Conservation (phyloP, 1,140 invertebrate genomes). For the Tribolium madens region DNA sequence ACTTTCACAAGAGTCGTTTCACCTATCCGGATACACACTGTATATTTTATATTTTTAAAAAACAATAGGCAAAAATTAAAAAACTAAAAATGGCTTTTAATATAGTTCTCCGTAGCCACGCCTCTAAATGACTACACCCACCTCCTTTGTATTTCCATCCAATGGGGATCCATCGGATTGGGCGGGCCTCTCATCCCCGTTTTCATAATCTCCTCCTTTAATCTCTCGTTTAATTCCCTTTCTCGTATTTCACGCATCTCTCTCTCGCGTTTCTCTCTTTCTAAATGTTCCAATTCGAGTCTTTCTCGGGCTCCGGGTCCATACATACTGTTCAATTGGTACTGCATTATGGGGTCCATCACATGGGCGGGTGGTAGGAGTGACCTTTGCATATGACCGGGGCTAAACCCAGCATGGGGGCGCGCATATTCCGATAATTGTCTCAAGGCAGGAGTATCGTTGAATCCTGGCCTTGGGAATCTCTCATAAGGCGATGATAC, state of each 20-base stretch:
- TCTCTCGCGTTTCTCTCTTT: slow-evolving; percentile 85
- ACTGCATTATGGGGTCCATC: slow-evolving; percentile 82
- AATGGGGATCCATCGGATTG: slow-evolving; percentile 85
- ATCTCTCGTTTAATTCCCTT: slow-evolving; percentile 83
- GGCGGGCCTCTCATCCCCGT: slow-evolving; percentile 68
- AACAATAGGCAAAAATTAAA: too few relatives aligned
- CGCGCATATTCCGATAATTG: slow-evolving; percentile 91
- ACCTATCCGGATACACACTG: too few relatives aligned
- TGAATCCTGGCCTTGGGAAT: slow-evolving; percentile 76
- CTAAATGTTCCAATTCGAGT: slow-evolving; percentile 84
- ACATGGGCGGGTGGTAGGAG: slow-evolving; percentile 73
- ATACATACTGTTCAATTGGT: slow-evolving; percentile 78
- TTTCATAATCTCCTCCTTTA: slow-evolving; percentile 88
- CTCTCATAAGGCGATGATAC: slow-evolving; percentile 84
- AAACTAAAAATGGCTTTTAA: too few relatives aligned
- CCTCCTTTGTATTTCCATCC: slow-evolving; percentile 77
- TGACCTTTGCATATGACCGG: slow-evolving; percentile 65
- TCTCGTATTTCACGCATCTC: slow-evolving; percentile 89
- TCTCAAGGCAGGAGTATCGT: slow-evolving; percentile 91
- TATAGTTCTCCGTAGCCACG: too few relatives aligned
- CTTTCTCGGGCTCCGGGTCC: slow-evolving; percentile 81
- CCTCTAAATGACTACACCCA: not conserved
- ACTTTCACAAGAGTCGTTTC: too few relatives aligned
- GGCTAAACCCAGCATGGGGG: slow-evolving; percentile 88
- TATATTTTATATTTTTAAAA: too few relatives aligned